A percentile compares a stretch with the other conserved stretches of the same genome.
phyloP scores from a whole-genome alignment of 2,113 vertebrate species.

The Chinchilla lanigera region DNA sequence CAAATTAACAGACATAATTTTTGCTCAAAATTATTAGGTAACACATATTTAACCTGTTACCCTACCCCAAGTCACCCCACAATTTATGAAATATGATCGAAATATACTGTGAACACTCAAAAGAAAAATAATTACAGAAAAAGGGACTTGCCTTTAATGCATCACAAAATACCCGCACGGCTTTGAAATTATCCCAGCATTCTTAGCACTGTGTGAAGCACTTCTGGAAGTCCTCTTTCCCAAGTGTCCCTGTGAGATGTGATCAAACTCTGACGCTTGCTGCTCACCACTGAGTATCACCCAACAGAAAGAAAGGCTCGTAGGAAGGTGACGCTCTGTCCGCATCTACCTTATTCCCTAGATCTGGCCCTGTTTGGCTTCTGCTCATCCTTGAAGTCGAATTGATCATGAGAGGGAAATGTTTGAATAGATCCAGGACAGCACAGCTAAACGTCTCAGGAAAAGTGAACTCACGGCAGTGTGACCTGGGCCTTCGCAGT shows the following conservation, averaged over 20 bases:
- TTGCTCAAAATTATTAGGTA: neutral
- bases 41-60: neutral
- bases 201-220: neutral
- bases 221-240: neutral
- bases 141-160: too few relatives aligned
- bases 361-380: neutral
- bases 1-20: too few relatives aligned
- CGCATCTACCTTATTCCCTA: accelerated
- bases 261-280: neutral
- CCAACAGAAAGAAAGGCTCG: neutral
- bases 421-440: neutral
- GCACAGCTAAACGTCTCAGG: neutral
- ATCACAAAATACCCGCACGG: neutral
- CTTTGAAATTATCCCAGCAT: neutral
- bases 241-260: neutral
- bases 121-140: neutral
- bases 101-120: neutral
- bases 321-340: neutral
- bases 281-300: neutral
- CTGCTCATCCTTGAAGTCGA: neutral
- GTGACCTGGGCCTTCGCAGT: accelerated
- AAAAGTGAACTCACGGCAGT: accelerated
- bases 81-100: neutral
- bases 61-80: too few relatives aligned
- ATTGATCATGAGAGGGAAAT: neutral